Percentiles rank a stretch among this genome's conserved stretches.
Evolutionary conservation across 2,113 vertebrate species (phyloP).

Genomic region (Ibidorhyncha struthersii): DNA sequence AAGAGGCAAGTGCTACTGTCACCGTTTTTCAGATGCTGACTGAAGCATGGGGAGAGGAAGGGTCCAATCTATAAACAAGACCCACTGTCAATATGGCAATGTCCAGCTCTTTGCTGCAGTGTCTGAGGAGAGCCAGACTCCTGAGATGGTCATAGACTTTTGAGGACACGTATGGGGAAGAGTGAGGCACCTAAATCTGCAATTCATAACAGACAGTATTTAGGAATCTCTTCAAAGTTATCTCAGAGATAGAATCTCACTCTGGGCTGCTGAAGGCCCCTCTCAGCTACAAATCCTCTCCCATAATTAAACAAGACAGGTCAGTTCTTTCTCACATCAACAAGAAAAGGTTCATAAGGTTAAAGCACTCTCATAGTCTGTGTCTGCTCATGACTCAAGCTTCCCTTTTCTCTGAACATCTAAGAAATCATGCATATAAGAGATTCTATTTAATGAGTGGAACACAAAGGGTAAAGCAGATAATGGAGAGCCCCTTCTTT

Average conservation of each 20-base stretch:
- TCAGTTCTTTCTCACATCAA: neutral
- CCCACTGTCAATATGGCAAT: fast-evolving
- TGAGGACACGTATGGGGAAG: neutral
- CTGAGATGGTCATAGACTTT: neutral
- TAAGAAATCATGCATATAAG: neutral
- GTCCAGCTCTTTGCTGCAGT: neutral
- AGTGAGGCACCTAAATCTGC: neutral
- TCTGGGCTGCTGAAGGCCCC: neutral
- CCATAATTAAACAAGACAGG: neutral
- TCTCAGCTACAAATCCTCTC: neutral
- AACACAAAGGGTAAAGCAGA: neutral
- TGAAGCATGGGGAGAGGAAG: neutral
- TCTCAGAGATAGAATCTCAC: neutral
- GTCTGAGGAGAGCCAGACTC: neutral
- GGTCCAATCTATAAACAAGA: fast-evolving
- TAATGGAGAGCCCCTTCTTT: neutral
- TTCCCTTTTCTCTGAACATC: neutral
- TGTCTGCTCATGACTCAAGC: neutral
- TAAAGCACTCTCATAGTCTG: neutral
- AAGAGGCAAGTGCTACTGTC: neutral
- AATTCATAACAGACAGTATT: neutral
- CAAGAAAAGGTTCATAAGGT: neutral
- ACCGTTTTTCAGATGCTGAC: neutral
- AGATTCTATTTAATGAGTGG: neutral
- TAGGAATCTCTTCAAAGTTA: neutral